Conservation (phyloP, 2,888 invertebrate species). For the Unio delphinus region DNA sequence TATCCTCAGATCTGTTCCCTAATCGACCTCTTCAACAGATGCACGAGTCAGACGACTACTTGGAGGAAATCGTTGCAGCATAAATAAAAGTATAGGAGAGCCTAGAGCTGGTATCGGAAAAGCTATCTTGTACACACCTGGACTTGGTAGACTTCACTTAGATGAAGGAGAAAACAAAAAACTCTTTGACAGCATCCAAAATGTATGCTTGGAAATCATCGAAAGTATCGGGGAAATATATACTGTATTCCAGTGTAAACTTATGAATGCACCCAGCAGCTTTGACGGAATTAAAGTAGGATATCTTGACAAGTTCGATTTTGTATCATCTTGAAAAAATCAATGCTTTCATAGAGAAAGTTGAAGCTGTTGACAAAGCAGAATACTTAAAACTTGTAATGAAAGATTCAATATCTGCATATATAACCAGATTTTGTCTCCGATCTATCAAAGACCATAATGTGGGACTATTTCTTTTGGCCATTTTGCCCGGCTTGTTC, state of each 20-base stretch:
- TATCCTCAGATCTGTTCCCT: slow-evolving; percentile 12
- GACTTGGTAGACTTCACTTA: slow-evolving; percentile 4
- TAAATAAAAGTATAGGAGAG: not conserved
- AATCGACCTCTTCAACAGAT: slow-evolving; percentile 10
- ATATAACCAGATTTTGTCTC: slow-evolving; percentile 7
- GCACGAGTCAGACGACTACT: slow-evolving; percentile 11
- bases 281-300: slow-evolving; percentile 15
- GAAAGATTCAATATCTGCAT: not conserved
- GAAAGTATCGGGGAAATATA: slow-evolving; percentile 15
- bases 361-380: not conserved
- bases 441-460: slow-evolving; percentile 2
- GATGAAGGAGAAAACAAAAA: slow-evolving; percentile 3
- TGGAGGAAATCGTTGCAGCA: not conserved
- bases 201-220: slow-evolving; percentile 2
- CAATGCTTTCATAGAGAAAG: slow-evolving; percentile 2
- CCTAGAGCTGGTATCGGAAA: not conserved
- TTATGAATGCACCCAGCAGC: slow-evolving; percentile 16
- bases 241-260: slow-evolving; percentile 8
- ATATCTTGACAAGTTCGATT: slow-evolving; percentile 25
- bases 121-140: slow-evolving; percentile 4
- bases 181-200: slow-evolving; percentile 3
- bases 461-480: not conserved
- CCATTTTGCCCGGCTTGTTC: slow-evolving; percentile 4
- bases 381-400: too few species aligned
- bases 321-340: slow-evolving; percentile 14